phyloP scores from a whole-genome alignment of 2,888 invertebrate genomes.

The Chrysopilus asiliformis region DNA sequence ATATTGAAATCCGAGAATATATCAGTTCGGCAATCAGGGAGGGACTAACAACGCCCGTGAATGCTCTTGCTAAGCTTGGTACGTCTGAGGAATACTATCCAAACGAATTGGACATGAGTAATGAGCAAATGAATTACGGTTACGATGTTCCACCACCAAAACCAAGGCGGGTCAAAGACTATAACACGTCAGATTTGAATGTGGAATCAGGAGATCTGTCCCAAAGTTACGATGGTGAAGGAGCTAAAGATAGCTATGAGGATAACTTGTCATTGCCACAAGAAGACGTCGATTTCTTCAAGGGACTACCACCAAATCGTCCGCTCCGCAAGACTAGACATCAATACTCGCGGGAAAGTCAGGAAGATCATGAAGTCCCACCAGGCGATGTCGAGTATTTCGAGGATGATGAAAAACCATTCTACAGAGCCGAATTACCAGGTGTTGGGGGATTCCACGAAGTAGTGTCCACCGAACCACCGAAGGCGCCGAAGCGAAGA shows the following conservation, averaged over 20 bases:
- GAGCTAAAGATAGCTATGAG: constrained; percentile 26
- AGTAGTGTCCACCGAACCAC: constrained; percentile 21
- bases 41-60: constrained; percentile 52
- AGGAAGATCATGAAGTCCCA: constrained; percentile 28
- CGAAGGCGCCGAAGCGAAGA: constrained; percentile 33
- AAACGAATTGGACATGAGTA: constrained; percentile 15
- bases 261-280: constrained; percentile 33
- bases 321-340: constrained; percentile 40
- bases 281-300: constrained; percentile 29
- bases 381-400: constrained; percentile 29
- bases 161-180: constrained; percentile 29
- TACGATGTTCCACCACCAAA: constrained; percentile 31
- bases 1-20: constrained; percentile 65
- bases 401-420: constrained; percentile 32
- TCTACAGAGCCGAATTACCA: constrained; percentile 17
- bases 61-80: constrained; percentile 51
- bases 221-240: constrained; percentile 25
- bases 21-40: constrained; percentile 67
- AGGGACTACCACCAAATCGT: constrained; percentile 34
- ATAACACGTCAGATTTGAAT: too few relatives aligned
- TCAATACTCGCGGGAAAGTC: constrained; percentile 32
- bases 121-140: constrained; percentile 23
- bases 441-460: constrained; percentile 4
- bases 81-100: constrained; percentile 18
- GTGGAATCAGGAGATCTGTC: constrained; percentile 25